Evolutionary conservation across 2,797 vertebrate genomes (phyloP).

Genomic region (Crenuchus spilurus): DNA sequence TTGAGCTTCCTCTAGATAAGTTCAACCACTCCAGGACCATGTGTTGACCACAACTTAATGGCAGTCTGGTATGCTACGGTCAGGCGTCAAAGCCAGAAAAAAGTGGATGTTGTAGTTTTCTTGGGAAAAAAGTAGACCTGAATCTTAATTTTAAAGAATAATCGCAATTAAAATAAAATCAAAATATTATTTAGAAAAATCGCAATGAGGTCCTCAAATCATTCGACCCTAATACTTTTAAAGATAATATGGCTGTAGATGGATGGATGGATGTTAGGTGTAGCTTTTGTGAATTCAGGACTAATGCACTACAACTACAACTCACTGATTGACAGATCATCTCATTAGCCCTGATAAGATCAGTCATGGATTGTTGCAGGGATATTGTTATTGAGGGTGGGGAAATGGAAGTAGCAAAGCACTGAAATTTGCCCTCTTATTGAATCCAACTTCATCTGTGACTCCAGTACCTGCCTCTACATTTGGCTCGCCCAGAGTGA

Average conservation of each 20-base stretch:
- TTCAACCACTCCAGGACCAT: no score
- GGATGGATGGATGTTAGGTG: no score
- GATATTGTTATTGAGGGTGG: neutral
- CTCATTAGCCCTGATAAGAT: neutral
- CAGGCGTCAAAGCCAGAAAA: no score
- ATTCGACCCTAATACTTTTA: no score
- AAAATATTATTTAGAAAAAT: neutral
- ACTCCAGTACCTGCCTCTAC: conserved; percentile 41
- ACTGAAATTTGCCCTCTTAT: conserved; percentile 7
- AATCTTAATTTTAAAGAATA: no score
- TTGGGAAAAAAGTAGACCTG: no score
- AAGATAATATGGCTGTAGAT: neutral
- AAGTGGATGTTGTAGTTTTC: no score
- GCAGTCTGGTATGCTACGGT: no score
- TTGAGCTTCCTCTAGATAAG: no score
- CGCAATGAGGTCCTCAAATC: no score
- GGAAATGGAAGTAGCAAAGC: neutral
- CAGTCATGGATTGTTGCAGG: neutral
- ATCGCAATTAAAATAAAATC: neutral
- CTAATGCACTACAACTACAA: neutral
- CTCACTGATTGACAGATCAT: neutral
- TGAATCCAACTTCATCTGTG: no score
- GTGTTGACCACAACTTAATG: no score
- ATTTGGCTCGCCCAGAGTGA: conserved; percentile 33
- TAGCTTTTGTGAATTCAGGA: neutral